Evolutionary conservation across 2,113 vertebrate species (phyloP).

Genomic region (Ciconia maguari): DNA sequence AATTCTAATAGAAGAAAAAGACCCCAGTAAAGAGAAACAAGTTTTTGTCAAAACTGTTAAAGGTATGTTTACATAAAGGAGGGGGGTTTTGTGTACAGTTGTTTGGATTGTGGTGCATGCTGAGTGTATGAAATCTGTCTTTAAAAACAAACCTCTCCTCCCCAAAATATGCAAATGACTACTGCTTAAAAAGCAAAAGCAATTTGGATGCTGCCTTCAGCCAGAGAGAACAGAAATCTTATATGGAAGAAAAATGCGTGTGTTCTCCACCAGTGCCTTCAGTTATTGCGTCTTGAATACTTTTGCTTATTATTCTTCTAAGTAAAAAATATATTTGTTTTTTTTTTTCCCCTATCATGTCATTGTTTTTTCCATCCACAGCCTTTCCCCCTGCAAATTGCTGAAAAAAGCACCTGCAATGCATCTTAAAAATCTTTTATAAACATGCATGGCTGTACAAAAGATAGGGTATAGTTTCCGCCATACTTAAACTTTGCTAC

Average conservation of each 20-base stretch:
- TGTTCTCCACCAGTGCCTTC: not conserved
- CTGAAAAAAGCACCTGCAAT: not conserved
- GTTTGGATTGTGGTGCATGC: not conserved
- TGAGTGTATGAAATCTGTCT: not conserved
- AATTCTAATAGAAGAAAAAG: slow-evolving; percentile 93
- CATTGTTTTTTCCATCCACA: not conserved
- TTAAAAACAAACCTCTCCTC: not conserved
- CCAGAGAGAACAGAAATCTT: not conserved
- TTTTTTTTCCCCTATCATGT: not conserved
- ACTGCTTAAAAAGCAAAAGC: not conserved
- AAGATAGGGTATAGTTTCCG: not conserved
- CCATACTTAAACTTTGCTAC: not conserved
- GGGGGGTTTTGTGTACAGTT: not conserved
- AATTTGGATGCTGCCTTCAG: not conserved
- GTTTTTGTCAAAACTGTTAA: slow-evolving; percentile 98
- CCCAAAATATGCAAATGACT: not conserved
- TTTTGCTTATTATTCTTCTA: not conserved
- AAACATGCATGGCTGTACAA: not conserved
- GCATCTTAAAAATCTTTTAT: not conserved
- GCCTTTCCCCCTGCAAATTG: not conserved
- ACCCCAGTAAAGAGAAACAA: slow-evolving; percentile 92
- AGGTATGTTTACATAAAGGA: slow-evolving; percentile 76
- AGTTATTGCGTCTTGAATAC: not conserved
- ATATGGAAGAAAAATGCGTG: slow-evolving; percentile 27
- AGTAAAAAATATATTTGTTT: not conserved